These are phyloP conservation scores for Xestia sexstrigata DNA, from an alignment of 2,888 invertebrate genomes.

Conservation along the genomic window DNA sequence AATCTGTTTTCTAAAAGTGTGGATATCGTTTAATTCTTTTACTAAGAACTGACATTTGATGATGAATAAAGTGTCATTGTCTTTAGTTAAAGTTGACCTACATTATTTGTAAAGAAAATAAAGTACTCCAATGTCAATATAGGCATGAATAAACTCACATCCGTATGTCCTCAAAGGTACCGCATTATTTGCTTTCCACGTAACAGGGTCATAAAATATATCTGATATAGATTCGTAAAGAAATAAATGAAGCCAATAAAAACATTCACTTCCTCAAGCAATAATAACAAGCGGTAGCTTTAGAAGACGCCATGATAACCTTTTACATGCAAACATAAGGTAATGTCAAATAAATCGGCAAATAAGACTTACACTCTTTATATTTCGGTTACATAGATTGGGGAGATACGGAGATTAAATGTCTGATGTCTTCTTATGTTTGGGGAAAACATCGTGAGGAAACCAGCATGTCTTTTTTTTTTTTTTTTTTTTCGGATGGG, in stretches of 20 bases:
- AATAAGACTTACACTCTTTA: slow-evolving; percentile 43
- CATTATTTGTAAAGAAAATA: neutral
- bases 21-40: neutral
- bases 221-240: slow-evolving; percentile 18
- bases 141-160: slow-evolving; percentile 16
- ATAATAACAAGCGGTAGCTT: slow-evolving; percentile 47
- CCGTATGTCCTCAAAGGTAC: slow-evolving; percentile 21
- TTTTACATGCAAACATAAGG: slow-evolving; percentile 39
- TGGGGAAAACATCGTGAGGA: too few species aligned
- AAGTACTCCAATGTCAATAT: neutral
- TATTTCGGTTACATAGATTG: slow-evolving; percentile 24
- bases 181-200: slow-evolving; percentile 26
- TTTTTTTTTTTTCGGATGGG: too few species aligned
- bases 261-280: slow-evolving; percentile 42
- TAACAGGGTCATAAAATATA: slow-evolving; percentile 38
- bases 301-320: slow-evolving; percentile 35
- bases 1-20: neutral
- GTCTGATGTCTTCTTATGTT: slow-evolving; percentile 21
- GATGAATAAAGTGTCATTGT: neutral
- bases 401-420: slow-evolving; percentile 25
- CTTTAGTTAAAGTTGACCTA: neutral
- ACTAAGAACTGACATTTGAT: neutral
- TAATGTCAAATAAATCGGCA: slow-evolving; percentile 41
- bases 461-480: neutral
- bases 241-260: slow-evolving; percentile 46